phyloP scores from a whole-genome alignment of 1,140 invertebrate species.

The Drosophila parvula region DNA sequence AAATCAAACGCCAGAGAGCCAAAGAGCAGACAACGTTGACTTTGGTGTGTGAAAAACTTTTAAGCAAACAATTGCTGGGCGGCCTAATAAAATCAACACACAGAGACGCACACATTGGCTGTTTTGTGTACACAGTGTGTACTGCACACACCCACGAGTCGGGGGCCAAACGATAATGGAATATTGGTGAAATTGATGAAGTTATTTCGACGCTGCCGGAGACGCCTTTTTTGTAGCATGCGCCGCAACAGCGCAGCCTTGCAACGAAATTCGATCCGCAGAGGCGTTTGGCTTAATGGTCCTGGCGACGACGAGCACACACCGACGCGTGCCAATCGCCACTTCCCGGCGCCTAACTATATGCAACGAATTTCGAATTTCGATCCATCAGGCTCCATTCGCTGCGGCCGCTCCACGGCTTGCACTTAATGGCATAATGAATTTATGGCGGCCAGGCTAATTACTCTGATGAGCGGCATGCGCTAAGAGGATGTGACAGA shows the following conservation, averaged over 20 bases:
- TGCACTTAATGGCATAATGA: conserved; percentile 66
- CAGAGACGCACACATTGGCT: conserved; percentile 27
- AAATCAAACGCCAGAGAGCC: conserved; percentile 50
- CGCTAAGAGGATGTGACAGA: neutral
- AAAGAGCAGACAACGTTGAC: conserved; percentile 50
- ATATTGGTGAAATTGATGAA: conserved; percentile 59
- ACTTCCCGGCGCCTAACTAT: conserved; percentile 31
- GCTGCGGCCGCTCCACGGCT: conserved; percentile 22
- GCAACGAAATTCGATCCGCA: conserved; percentile 58
- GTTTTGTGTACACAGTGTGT: conserved; percentile 33
- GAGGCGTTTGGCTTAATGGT: conserved; percentile 56
- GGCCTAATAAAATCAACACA: conserved; percentile 74
- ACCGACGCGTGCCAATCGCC: conserved; percentile 38
- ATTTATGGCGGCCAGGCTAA: conserved; percentile 53
- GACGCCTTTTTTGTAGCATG: conserved; percentile 36
- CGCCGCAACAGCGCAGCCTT: conserved; percentile 37
- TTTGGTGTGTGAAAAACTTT: conserved; percentile 70
- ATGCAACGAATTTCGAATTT: conserved; percentile 51
- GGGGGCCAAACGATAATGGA: conserved; percentile 41
- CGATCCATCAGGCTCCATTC: conserved; percentile 22
- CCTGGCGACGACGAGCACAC: conserved; percentile 48
- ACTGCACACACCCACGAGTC: conserved; percentile 25
- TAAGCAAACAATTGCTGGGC: conserved; percentile 72
- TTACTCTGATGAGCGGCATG: conserved; percentile 16
- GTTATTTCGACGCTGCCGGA: conserved; percentile 35